phyloP scores from a whole-genome alignment of 2,113 vertebrate species.

The Macrotis lagotis region DNA sequence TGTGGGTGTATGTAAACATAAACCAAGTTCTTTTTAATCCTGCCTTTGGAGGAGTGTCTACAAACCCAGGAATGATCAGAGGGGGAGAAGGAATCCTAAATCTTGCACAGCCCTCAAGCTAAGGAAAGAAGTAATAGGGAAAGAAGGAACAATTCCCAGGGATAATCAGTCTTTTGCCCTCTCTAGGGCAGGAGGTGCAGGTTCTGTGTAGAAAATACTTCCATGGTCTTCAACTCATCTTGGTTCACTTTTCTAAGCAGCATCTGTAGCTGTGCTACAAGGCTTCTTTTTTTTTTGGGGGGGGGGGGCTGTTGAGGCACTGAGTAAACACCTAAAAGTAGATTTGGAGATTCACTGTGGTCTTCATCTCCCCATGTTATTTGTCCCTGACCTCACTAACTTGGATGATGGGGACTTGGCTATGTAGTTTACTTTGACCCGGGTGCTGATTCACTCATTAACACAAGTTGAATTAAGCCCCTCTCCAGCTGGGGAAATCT shows the following conservation, averaged over 20 bases:
- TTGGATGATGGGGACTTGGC: slow-evolving; percentile 2
- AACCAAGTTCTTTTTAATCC: too few species aligned
- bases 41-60: too few species aligned
- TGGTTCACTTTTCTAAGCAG: not conserved
- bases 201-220: not conserved
- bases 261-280: not conserved
- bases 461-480: slow-evolving; percentile 22
- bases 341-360: slow-evolving; percentile 6
- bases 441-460: not conserved
- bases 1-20: too few species aligned
- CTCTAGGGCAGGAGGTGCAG: not conserved
- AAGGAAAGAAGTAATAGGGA: slow-evolving; percentile 4
- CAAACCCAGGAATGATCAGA: not conserved
- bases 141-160: not conserved
- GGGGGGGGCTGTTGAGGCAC: too few species aligned
- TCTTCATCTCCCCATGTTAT: not conserved
- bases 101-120: not conserved
- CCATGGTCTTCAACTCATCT: not conserved
- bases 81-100: slow-evolving; percentile 23
- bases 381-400: not conserved
- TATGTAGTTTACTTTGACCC: slow-evolving; percentile 37
- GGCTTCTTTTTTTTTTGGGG: too few species aligned
- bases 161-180: not conserved
- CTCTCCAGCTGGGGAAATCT: not conserved
- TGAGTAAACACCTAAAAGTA: not conserved